Conservation (phyloP, 2,888 invertebrate genomes). For the Parnassius orleans region DNA sequence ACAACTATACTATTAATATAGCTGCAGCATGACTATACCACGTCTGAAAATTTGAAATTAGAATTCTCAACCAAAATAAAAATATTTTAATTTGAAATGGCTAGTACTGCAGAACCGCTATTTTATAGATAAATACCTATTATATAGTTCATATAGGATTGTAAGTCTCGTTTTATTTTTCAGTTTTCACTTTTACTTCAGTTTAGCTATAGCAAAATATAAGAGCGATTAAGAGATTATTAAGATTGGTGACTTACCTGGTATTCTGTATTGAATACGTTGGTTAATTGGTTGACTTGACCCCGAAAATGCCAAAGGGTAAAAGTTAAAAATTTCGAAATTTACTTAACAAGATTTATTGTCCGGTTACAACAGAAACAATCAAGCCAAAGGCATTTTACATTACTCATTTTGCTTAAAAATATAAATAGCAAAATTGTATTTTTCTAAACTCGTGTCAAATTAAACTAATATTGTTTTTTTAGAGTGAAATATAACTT, state of each 20-base stretch:
- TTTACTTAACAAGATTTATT: slow-evolving; percentile 25
- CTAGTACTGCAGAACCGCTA: too few relatives aligned
- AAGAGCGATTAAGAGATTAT: slow-evolving; percentile 21
- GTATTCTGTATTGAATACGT: slow-evolving; percentile 24
- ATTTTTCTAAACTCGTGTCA: slow-evolving; percentile 8
- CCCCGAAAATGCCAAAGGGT: slow-evolving; percentile 26
- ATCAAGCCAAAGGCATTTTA: background rate
- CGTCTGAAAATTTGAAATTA: too few relatives aligned
- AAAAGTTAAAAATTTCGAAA: slow-evolving; percentile 24
- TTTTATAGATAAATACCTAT: too few relatives aligned
- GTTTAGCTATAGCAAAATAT: slow-evolving; percentile 13
- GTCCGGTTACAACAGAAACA: slow-evolving; percentile 16
- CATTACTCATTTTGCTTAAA: background rate
- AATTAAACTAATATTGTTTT: too few relatives aligned
- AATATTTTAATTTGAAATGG: too few relatives aligned
- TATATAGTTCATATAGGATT: too few relatives aligned
- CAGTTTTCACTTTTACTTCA: background rate
- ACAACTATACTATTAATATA: too few relatives aligned
- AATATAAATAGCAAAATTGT: slow-evolving; percentile 10
- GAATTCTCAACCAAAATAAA: too few relatives aligned
- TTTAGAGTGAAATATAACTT: background rate
- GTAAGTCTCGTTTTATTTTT: background rate
- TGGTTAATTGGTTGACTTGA: slow-evolving; percentile 25
- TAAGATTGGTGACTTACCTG: slow-evolving; percentile 26
- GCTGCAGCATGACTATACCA: too few relatives aligned